A percentile compares a stretch with the other conserved stretches of the same genome.
These are phyloP conservation scores for Limnephilus rhombicus DNA, from an alignment of 2,888 invertebrate species.

Conservation along the genomic window DNA sequence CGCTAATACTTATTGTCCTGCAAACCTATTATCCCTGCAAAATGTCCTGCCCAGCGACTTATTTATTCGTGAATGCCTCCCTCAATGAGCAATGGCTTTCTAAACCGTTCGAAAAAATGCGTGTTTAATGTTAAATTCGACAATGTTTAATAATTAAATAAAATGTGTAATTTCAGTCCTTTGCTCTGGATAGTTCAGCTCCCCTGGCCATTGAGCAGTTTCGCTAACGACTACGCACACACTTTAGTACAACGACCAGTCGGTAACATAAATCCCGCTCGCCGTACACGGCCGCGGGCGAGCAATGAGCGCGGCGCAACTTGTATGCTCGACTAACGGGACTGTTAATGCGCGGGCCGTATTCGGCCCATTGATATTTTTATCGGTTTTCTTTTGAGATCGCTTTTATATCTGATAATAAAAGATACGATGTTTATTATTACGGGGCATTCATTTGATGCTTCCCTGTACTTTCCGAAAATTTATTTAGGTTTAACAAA, in stretches of 20 bases:
- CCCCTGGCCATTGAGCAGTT: conserved; percentile 60
- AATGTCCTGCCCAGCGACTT: not conserved
- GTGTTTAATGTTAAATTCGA: too few species aligned
- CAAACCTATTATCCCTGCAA: not conserved
- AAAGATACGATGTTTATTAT: conserved; percentile 26
- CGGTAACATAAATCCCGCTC: conserved; percentile 53
- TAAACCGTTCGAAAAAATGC: too few species aligned
- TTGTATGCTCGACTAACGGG: conserved; percentile 58
- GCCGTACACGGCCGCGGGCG: conserved; percentile 39
- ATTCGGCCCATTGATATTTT: conserved; percentile 44
- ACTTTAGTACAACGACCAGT: conserved; percentile 52
- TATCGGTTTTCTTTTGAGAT: conserved; percentile 38
- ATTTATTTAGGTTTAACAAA: not conserved
- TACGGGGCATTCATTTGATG: not conserved
- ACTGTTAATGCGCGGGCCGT: conserved; percentile 47
- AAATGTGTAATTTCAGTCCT: not conserved
- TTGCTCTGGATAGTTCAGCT: conserved; percentile 53
- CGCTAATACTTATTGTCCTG: not conserved
- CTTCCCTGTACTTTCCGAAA: not conserved
- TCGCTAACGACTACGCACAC: conserved; percentile 54
- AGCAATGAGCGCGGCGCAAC: conserved; percentile 51
- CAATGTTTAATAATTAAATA: not conserved
- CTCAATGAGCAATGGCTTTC: too few species aligned
- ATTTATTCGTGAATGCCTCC: not conserved
- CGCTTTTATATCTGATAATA: conserved; percentile 39